Evolutionary conservation across 2,113 vertebrate genomes (phyloP).

Genomic region (Oriolus oriolus): DNA sequence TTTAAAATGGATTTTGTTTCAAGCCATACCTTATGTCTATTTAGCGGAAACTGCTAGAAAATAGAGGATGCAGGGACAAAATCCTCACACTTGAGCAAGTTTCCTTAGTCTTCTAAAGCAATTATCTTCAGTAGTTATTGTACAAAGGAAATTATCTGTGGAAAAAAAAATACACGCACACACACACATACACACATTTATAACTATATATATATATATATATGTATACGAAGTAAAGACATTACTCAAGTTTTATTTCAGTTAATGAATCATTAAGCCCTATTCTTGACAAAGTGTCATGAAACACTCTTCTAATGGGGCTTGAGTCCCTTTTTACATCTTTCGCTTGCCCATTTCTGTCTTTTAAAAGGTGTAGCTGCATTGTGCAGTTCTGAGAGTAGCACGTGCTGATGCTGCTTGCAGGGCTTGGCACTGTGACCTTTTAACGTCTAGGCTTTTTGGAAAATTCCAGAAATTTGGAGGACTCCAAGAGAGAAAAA

Average conservation of each 20-base stretch:
- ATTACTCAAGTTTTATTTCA: not conserved
- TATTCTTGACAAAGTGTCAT: not conserved
- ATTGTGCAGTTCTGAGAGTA: not conserved
- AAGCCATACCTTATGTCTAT: not conserved
- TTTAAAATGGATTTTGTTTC: not conserved
- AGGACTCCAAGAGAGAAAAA: not conserved
- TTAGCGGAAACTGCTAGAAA: not conserved
- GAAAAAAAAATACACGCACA: not conserved
- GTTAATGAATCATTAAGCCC: not conserved
- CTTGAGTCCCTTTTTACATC: not conserved
- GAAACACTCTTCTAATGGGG: not conserved
- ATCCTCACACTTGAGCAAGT: not conserved
- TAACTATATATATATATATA: not conserved
- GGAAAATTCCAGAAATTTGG: not conserved
- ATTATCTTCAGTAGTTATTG: not conserved
- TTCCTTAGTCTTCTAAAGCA: not conserved
- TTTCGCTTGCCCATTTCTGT: not conserved
- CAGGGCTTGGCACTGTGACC: not conserved
- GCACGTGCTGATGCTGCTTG: rapidly evolving
- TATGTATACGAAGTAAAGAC: not conserved
- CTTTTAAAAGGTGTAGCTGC: not conserved
- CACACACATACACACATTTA: not conserved
- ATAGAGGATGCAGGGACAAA: not conserved
- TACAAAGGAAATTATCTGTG: not conserved
- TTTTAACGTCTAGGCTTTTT: not conserved